Conservation (phyloP, 1,140 invertebrate genomes). For the Neotoxoptera formosana region DNA sequence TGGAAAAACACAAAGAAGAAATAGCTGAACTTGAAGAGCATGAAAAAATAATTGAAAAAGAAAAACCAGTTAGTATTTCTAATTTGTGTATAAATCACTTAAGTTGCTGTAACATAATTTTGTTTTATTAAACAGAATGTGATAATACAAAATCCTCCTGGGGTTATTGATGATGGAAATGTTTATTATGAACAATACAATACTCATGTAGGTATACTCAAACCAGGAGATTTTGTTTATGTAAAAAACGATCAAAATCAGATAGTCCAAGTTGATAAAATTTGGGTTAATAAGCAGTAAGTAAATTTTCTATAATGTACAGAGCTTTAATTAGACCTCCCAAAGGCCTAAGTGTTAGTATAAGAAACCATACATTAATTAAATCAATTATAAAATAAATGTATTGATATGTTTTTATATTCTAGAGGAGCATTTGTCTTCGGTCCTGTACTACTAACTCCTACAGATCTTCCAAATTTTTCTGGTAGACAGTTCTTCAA, state of each 20-base stretch:
- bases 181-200: conserved; percentile 94
- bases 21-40: conserved; percentile 83
- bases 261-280: conserved; percentile 89
- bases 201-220: conserved; percentile 80
- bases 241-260: conserved; percentile 80
- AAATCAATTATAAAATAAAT: background rate
- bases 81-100: background rate
- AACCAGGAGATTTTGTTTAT: conserved; percentile 94
- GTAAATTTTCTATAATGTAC: background rate
- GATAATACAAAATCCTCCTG: conserved; percentile 24
- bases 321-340: background rate
- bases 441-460: conserved; percentile 91
- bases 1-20: conserved; percentile 91
- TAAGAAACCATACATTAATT: background rate
- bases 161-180: conserved; percentile 72
- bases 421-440: conserved; percentile 87
- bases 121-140: conserved; percentile 55
- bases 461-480: conserved; percentile 82
- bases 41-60: conserved; percentile 80
- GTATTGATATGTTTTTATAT: conserved; percentile 61
- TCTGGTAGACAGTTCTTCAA: conserved; percentile 86
- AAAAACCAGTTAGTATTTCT: conserved; percentile 68
- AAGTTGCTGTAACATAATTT: background rate
- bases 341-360: background rate
- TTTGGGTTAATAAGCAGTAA: conserved; percentile 89